Evolutionary conservation across 2,888 invertebrate species (phyloP).

Genomic region (Ichneumon xanthorius): DNA sequence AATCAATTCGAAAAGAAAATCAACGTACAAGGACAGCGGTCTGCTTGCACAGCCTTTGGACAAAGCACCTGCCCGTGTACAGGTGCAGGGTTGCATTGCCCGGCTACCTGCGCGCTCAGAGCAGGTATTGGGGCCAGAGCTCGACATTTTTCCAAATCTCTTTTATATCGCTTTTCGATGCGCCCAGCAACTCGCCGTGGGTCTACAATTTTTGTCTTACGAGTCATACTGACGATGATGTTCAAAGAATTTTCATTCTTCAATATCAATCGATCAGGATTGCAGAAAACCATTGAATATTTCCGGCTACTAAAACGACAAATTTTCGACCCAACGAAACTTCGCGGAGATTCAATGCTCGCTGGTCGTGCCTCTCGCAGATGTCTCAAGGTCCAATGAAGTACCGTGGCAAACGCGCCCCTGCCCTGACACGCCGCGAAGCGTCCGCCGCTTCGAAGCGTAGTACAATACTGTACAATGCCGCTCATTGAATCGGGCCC

Average conservation of each 20-base stretch:
- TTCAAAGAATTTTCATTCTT: background rate
- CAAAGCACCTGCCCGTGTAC: background rate
- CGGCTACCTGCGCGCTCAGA: background rate
- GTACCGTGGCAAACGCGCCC: background rate
- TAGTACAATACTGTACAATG: background rate
- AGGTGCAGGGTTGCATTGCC: background rate
- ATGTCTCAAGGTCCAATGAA: background rate
- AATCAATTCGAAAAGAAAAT: background rate
- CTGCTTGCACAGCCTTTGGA: background rate
- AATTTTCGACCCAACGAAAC: background rate
- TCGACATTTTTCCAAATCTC: background rate
- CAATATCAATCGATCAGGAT: background rate
- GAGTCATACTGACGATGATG: background rate
- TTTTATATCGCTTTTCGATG: background rate
- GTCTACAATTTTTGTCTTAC: background rate
- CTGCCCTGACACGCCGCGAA: background rate
- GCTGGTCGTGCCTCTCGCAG: background rate
- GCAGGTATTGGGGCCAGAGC: background rate
- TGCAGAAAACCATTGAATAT: background rate
- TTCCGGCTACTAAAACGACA: background rate
- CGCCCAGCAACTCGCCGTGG: too few species aligned
- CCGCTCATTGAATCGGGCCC: conserved; percentile 14
- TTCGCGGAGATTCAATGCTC: background rate
- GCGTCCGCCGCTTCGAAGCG: background rate
- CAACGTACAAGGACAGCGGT: too few species aligned